phyloP scores from a whole-genome alignment of 2,888 invertebrate species.

The Nemoura dubitans region DNA sequence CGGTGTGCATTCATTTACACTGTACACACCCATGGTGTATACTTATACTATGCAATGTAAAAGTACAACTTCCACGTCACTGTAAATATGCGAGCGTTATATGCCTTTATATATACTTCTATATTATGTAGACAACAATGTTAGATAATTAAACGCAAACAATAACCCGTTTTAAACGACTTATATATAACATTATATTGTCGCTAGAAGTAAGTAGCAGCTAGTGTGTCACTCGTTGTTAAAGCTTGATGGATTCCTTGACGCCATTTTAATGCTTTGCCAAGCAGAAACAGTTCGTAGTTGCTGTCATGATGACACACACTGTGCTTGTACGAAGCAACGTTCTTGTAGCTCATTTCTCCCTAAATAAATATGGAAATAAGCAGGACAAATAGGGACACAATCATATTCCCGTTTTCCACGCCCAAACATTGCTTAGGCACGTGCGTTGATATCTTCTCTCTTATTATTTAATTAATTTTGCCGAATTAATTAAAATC shows the following conservation, averaged over 20 bases:
- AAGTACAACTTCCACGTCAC: not conserved
- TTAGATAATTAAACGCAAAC: conserved; percentile 15
- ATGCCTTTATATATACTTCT: not conserved
- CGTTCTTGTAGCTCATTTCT: not conserved
- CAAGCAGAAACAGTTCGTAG: conserved; percentile 1
- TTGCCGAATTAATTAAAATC: not conserved
- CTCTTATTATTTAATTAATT: conserved; percentile 8
- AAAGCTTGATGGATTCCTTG: not conserved
- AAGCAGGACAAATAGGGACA: not conserved
- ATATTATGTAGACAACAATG: not conserved
- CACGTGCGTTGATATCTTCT: not conserved
- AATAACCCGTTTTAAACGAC: not conserved
- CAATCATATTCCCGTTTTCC: not conserved
- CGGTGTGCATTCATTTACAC: not conserved
- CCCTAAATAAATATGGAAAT: not conserved
- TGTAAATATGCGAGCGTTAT: not conserved
- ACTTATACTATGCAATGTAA: not conserved
- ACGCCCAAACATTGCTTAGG: not conserved
- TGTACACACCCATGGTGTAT: not conserved
- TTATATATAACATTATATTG: not conserved
- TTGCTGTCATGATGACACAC: no score
- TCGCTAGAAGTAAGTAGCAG: not conserved
- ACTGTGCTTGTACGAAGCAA: not conserved
- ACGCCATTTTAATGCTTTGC: conserved; percentile 14
- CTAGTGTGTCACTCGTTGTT: not conserved